Evolutionary conservation across 64 coral and sea anemone species (phyloP).

Genomic region (Catalaphyllia jardinei): DNA sequence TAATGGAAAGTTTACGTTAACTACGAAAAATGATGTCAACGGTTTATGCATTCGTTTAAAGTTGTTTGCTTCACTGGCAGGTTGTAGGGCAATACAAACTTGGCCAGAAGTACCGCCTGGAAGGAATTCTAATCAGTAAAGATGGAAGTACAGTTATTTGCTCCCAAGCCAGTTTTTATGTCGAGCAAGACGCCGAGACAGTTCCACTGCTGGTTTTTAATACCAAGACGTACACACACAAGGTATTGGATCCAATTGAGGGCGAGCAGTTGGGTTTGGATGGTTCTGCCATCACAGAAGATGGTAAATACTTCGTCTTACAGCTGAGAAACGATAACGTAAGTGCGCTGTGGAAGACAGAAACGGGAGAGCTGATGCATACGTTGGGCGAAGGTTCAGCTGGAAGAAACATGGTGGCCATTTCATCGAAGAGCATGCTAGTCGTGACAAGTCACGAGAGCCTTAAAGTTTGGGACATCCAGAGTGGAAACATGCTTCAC

Average conservation of each 20-base stretch:
- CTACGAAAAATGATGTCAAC: background rate
- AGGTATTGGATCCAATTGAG: slow-evolving; percentile 40
- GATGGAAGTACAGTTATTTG: slow-evolving; percentile 59
- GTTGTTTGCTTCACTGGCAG: background rate
- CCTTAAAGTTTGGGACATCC: slow-evolving; percentile 52
- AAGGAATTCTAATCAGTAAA: slow-evolving; percentile 73
- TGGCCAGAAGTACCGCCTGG: slow-evolving; percentile 75
- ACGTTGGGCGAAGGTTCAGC: background rate
- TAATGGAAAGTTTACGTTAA: background rate
- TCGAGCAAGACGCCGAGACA: slow-evolving; percentile 53
- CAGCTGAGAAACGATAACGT: slow-evolving; percentile 8
- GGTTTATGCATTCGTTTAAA: background rate
- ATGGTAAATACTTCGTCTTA: slow-evolving; percentile 66
- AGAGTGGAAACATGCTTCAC: slow-evolving; percentile 8
- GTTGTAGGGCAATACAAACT: slow-evolving; percentile 46
- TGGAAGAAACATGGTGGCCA: slow-evolving; percentile 2
- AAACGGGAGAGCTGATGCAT: slow-evolving; percentile 35
- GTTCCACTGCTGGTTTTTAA: slow-evolving; percentile 66
- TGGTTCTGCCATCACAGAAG: slow-evolving; percentile 58
- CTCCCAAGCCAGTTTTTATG: slow-evolving; percentile 41
- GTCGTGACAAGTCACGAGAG: slow-evolving; percentile 20
- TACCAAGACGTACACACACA: slow-evolving; percentile 65
- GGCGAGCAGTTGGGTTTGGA: slow-evolving; percentile 49
- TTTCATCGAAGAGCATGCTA: slow-evolving; percentile 23
- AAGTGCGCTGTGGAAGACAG: slow-evolving; percentile 19